Evolutionary conservation across 1,140 invertebrate species (phyloP).

Genomic region (Eumeta japonica): DNA sequence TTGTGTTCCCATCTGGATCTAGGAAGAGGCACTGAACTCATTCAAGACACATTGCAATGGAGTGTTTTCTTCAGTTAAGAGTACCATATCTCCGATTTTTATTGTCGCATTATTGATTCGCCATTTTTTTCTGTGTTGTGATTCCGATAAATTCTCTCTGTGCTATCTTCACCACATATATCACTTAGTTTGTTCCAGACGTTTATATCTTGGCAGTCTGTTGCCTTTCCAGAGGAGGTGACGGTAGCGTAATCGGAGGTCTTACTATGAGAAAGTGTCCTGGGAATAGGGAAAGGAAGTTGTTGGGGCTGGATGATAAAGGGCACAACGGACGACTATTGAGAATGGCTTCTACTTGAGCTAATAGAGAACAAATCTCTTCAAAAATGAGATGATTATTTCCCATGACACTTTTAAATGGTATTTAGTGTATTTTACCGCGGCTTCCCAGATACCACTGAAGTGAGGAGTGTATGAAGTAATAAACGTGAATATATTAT

Average conservation of each 20-base stretch:
- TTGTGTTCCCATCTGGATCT: too few relatives aligned
- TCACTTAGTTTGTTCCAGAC: too few relatives aligned
- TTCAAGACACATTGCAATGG: too few relatives aligned
- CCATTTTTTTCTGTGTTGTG: too few relatives aligned
- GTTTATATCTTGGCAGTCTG: too few relatives aligned
- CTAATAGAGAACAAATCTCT: slow-evolving; percentile 25
- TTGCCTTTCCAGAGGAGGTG: too few relatives aligned
- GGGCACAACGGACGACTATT: slow-evolving; percentile 42
- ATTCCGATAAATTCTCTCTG: too few relatives aligned
- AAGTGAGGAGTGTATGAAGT: slow-evolving; percentile 24
- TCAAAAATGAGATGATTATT: slow-evolving; percentile 22
- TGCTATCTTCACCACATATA: too few relatives aligned
- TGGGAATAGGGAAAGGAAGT: slow-evolving; percentile 24
- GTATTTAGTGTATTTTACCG: slow-evolving; percentile 19
- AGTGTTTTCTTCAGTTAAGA: too few relatives aligned
- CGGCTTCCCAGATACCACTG: slow-evolving; percentile 24
- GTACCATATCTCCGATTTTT: too few relatives aligned
- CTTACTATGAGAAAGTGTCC: slow-evolving; percentile 27
- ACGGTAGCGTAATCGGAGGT: slow-evolving; percentile 12
- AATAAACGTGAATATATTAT: slow-evolving; percentile 20
- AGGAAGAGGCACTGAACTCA: too few relatives aligned
- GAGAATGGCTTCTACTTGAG: slow-evolving; percentile 28
- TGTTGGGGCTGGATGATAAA: slow-evolving; percentile 25
- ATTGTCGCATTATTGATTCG: too few relatives aligned
- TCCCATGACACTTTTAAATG: slow-evolving; percentile 19